Conservation (phyloP, 1,140 invertebrate genomes). For the Nephotettix cincticeps region DNA sequence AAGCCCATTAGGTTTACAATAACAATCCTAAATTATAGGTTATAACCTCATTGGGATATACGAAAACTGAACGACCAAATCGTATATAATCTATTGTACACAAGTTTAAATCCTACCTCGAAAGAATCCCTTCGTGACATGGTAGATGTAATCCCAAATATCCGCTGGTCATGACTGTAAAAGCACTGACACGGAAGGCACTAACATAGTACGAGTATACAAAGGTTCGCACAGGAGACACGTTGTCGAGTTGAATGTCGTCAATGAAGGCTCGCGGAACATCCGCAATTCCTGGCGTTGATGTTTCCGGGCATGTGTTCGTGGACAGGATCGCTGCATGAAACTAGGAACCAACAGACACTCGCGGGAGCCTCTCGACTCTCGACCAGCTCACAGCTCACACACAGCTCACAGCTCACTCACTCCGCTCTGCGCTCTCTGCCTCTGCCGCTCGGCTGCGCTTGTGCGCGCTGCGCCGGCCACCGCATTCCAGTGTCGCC, state of each 20-base stretch:
- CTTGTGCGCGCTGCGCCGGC: conserved; percentile 37
- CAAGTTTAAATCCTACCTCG: conserved; percentile 52
- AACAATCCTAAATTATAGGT: no score
- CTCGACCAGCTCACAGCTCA: no score
- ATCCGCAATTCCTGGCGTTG: conserved; percentile 42
- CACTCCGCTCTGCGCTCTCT: conserved; percentile 36
- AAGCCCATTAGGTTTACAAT: no score
- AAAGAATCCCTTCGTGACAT: conserved; percentile 57
- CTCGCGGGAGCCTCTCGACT: no score
- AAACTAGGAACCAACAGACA: no score
- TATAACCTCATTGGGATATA: no score
- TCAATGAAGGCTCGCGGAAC: background rate
- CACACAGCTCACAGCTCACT: no score
- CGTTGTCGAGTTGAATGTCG: background rate
- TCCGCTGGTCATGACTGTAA: conserved; percentile 17
- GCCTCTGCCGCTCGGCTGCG: background rate
- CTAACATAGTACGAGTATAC: no score
- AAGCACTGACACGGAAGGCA: background rate
- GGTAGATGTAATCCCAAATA: conserved; percentile 12
- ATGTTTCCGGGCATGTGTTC: background rate
- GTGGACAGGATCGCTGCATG: conserved; percentile 37
- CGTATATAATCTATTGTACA: no score
- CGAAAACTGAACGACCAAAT: no score
- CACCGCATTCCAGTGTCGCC: conserved; percentile 55
- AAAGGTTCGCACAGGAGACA: background rate